Evolutionary conservation across 2,113 vertebrate genomes (phyloP), one percentile per base, ranked within the genome.

Genomic region (Mustela lutreola): DNA sequence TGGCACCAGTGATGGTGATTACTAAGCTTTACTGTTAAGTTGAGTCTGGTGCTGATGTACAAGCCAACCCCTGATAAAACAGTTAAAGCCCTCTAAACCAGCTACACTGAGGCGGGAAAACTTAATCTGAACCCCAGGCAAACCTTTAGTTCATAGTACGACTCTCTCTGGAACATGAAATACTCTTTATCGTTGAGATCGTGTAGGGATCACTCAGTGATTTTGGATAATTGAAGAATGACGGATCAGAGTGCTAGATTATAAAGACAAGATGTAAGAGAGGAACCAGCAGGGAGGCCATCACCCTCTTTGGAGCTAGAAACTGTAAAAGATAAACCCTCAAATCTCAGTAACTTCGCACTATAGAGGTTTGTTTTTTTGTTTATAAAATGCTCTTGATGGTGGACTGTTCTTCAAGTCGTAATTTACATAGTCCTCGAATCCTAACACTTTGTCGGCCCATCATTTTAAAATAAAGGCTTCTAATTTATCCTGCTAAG

Each of bases 201-300:
- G 81, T 88, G 9, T 33, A 65, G 28, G 73, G 16, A 31, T 85
- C 21, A 60, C 15, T 85, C 12, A 91, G 0, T 14, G 65, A 89
- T 67, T 80, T 89, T 95, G 39, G 39, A 95, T 26, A 92, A 31
- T 21, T 94, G 26, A 80, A 58, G 14, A 75, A 67, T 87, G 39
- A 36, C 19, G 33, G 16, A 56, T 88, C n/a, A 26, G 81, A 94
- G 22, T 71, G 9, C 24, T 70, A 4, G 28, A 73, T 79, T 73
- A 81, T 91, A 45, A 88, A 75, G 28, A 75, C 8, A 11, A 10
- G 42, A 5, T 58, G 1, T 75, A 87, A 73, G 19, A 75, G 16
- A 67, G 10, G 31, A 6, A 5, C 28, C 9, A 24, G 16, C 2
- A 56, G 12, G 12, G 16, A 16, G 0, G 42, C 12, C 28, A 31